Conservation (phyloP, 2,113 vertebrate species). For the Callaeas wilsoni region DNA sequence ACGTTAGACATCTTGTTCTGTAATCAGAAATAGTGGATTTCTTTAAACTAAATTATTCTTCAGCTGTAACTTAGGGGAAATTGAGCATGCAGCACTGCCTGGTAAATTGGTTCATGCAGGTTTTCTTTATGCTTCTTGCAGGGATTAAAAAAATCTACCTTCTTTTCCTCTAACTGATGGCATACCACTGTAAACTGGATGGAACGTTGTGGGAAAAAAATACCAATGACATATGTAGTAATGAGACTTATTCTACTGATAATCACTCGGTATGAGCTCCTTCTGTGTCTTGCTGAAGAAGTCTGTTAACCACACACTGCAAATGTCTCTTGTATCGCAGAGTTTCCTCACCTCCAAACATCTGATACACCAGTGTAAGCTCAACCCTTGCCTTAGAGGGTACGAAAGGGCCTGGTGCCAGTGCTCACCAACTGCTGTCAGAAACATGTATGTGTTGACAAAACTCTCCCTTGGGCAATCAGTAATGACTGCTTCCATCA, state of each 20-base stretch:
- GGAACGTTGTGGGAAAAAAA: background rate
- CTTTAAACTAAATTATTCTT: background rate
- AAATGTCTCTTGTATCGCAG: background rate
- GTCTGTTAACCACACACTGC: background rate
- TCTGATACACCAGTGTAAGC: background rate
- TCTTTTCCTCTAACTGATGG: background rate
- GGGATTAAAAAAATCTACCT: background rate
- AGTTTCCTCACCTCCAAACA: background rate
- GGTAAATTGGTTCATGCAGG: background rate
- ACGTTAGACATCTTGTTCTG: background rate
- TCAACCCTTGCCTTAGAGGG: background rate
- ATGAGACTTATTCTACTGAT: background rate
- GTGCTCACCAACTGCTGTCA: background rate
- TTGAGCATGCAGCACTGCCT: background rate
- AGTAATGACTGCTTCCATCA: background rate
- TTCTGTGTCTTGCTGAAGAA: background rate
- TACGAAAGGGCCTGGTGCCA: background rate
- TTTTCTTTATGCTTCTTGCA: background rate
- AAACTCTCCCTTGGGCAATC: background rate
- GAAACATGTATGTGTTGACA: background rate
- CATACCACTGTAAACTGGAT: background rate
- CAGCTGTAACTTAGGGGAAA: background rate
- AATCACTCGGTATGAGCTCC: background rate
- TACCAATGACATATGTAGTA: background rate
- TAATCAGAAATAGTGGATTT: background rate